Base-by-base conservation (phyloP, 2,797 vertebrate species). In the Ispidina lecontei region DNA sequence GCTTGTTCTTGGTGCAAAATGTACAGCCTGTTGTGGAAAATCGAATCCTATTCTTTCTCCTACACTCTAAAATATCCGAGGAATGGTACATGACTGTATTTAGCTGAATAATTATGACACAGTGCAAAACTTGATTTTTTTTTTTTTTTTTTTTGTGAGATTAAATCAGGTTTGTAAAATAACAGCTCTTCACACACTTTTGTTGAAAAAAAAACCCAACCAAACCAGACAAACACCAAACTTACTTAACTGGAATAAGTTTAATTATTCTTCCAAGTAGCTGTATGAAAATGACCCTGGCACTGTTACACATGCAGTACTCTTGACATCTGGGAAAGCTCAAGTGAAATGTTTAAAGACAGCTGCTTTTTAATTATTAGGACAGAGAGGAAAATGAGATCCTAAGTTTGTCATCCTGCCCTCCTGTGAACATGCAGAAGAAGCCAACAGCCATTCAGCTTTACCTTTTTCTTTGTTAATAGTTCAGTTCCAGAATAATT, bases 401-500 rank as follows among this genome's bases (percentile, higher is more conserved):
- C 52, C 83, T 90, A 54, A 70, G 31, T 91, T 88, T 93, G 39
- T 84, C 64, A 85, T 69, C 1, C 1, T 94, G 54, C 43, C 23
- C 54, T 78, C 28, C 41, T 68, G 71, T 72, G 91, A 97, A 96
- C 1, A 4, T 93, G 82, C 79, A 62, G 49, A 68, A 75, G 83
- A 89, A 95, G 71, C 93, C 95, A 95, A 77, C 78, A 83, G 29
- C 56, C 64, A 75, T 93, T 87, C 86, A 75, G 85, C 72, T 94
- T 95, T 71, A 93, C 79, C 79, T 90, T 88, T 91, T 94, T 91
- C 86, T 87, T 91, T 92, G 76, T 93, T 78, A 72, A 22, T 73
- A 96, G 65, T 65, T 92, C 41, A 92, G 58, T 21, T 46, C 56
- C 84, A 73, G 77, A 94, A 98, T 97, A 98, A 95, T 92, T 77